Evolutionary conservation across 2,888 invertebrate genomes (phyloP).

Genomic region (Volucella zonaria): DNA sequence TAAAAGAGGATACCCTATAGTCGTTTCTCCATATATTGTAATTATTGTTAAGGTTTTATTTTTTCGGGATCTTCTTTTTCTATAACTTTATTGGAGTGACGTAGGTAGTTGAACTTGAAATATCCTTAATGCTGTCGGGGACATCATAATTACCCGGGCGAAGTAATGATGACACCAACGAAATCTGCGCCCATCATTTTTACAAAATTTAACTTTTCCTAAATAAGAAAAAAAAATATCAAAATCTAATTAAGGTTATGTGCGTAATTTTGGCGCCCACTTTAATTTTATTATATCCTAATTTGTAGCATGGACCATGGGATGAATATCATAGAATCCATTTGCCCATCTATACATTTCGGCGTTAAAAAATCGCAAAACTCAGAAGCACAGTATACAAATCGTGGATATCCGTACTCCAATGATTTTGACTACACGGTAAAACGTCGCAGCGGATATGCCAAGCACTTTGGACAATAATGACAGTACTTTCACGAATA

Average conservation of each 20-base stretch:
- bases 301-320: not conserved
- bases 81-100: no score
- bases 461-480: conserved; percentile 32
- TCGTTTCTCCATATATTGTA: no score
- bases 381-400: not conserved
- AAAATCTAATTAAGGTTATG: conserved; percentile 25
- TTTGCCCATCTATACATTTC: not conserved
- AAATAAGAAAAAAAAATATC: not conserved
- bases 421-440: not conserved
- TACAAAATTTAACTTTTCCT: not conserved
- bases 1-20: no score
- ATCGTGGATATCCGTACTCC: not conserved
- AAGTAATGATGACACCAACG: no score
- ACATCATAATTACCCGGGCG: no score
- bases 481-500: conserved; percentile 20
- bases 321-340: conserved; percentile 12
- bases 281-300: conserved; percentile 14
- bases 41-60: no score
- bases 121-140: no score
- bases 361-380: not conserved
- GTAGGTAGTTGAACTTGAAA: no score
- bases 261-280: conserved; percentile 9
- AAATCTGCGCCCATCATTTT: conserved; percentile 3
- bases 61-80: no score
- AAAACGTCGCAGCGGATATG: conserved; percentile 11